These are phyloP conservation scores for Eupleurogrammus muticus DNA, from an alignment of 2,797 vertebrate species.

Conservation along the genomic window DNA sequence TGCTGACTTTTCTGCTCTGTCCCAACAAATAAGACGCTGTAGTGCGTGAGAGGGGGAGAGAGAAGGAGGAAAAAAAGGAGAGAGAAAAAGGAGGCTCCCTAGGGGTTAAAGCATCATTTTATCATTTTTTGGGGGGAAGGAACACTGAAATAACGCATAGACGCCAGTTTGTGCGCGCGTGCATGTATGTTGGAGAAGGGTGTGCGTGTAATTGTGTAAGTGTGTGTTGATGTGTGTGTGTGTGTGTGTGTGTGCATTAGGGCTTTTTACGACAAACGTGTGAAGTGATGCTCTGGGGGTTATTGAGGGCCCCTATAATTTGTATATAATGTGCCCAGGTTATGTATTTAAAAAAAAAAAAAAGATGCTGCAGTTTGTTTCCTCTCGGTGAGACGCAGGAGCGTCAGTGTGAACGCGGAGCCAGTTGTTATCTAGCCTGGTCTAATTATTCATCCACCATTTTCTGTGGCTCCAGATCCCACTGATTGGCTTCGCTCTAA, in stretches of 20 bases:
- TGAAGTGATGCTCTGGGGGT: constrained; percentile 66
- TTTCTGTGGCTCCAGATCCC: constrained; percentile 86
- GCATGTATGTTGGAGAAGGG: neutral
- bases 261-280: constrained; percentile 65
- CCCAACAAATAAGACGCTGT: constrained; percentile 37
- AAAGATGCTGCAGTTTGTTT: constrained; percentile 51
- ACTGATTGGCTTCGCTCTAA: constrained; percentile 81
- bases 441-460: constrained; percentile 89
- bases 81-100: neutral
- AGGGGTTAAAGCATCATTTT: constrained; percentile 28
- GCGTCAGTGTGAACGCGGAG: constrained; percentile 62
- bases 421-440: constrained; percentile 81
- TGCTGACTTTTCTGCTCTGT: constrained; percentile 54
- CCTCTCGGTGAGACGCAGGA: constrained; percentile 40
- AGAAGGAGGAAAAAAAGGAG: neutral
- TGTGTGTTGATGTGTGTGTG: constrained; percentile 16
- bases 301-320: constrained; percentile 71
- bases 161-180: constrained; percentile 7
- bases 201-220: constrained; percentile 5
- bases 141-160: constrained; percentile 30
- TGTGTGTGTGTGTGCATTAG: constrained; percentile 45
- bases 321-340: constrained; percentile 66
- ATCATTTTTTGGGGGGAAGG: neutral
- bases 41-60: neutral
- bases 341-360: constrained; percentile 58